Evolutionary conservation across 2,113 vertebrate genomes (phyloP).

Genomic region (Piprites chloris): DNA sequence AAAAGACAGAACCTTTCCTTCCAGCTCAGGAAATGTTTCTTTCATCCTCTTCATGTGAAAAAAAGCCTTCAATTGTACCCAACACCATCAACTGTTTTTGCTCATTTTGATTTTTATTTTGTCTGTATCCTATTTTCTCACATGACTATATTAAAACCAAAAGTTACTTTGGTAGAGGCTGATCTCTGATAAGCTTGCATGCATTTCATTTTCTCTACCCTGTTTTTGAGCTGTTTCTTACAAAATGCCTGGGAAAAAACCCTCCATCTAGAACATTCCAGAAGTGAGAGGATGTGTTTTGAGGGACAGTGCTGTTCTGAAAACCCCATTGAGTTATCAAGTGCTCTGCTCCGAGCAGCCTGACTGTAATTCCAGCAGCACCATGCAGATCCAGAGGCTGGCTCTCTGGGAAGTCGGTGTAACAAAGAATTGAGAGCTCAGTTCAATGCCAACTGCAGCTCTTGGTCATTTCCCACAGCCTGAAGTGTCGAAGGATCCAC

Average conservation of each 20-base stretch:
- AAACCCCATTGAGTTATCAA: background rate
- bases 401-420: fast-evolving
- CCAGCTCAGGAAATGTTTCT: background rate
- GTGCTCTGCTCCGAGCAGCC: background rate
- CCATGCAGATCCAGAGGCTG: background rate
- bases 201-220: background rate
- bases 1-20: background rate
- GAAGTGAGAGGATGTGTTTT: background rate
- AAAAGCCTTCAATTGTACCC: fast-evolving
- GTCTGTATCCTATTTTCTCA: background rate
- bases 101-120: background rate
- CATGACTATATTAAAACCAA: background rate
- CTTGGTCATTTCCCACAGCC: background rate
- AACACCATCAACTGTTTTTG: background rate
- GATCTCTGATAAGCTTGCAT: background rate
- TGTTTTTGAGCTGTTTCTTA: background rate
- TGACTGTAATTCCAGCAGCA: background rate
- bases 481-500: background rate
- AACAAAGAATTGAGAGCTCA: background rate
- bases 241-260: background rate
- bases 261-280: background rate
- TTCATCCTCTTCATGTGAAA: background rate
- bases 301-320: background rate
- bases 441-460: background rate
- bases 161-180: background rate